Conservation (phyloP, 1,140 invertebrate genomes). For the Zaprionus davidi region DNA sequence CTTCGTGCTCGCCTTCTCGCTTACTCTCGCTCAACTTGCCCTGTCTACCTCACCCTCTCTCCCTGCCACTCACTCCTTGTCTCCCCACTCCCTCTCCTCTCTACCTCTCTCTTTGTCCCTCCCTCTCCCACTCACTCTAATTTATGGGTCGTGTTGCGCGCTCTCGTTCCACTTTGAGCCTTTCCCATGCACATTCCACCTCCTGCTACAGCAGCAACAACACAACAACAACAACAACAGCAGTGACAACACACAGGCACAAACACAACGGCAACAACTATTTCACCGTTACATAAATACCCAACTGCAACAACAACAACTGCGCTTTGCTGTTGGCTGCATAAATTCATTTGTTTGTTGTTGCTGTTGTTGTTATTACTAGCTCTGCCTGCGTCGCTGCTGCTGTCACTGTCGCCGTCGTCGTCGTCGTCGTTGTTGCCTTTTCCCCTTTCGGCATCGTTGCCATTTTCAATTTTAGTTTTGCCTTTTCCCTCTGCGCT, state of each 20-base stretch:
- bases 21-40: background rate
- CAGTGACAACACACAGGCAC: slow-evolving; percentile 23
- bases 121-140: slow-evolving; percentile 59
- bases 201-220: slow-evolving; percentile 47
- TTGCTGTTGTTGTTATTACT: slow-evolving; percentile 55
- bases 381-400: slow-evolving; percentile 61
- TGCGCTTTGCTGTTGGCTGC: slow-evolving; percentile 54
- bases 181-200: slow-evolving; percentile 61
- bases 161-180: slow-evolving; percentile 61
- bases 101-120: background rate
- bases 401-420: slow-evolving; percentile 48
- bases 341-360: slow-evolving; percentile 74
- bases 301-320: slow-evolving; percentile 43
- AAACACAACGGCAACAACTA: slow-evolving; percentile 50
- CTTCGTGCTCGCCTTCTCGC: background rate
- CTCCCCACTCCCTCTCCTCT: background rate
- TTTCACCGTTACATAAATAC: slow-evolving; percentile 75
- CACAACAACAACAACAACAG: slow-evolving; percentile 34
- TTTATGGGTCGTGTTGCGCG: slow-evolving; percentile 71
- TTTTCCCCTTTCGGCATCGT: slow-evolving; percentile 53
- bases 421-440: slow-evolving; percentile 29
- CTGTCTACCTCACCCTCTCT: slow-evolving; percentile 33
- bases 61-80: background rate
- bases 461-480: slow-evolving; percentile 81
- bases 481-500: slow-evolving; percentile 66